Evolutionary conservation across 2,113 vertebrate species (phyloP).

Genomic region (Sturnus vulgaris): DNA sequence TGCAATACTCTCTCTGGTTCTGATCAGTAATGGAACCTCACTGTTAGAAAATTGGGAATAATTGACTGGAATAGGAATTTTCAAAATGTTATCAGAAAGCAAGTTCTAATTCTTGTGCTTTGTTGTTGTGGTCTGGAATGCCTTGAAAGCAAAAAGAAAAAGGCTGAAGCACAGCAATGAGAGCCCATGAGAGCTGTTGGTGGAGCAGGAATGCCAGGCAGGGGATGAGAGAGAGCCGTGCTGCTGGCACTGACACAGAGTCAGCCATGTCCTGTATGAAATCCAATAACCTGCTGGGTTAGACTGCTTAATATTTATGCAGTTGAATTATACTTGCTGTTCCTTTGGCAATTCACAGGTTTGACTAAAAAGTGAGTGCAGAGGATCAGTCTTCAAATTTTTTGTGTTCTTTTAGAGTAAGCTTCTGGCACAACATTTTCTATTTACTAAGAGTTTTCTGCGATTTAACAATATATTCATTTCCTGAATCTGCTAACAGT

Average conservation of each 20-base stretch:
- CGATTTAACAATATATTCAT: not conserved
- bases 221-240: not conserved
- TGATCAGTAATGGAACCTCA: constrained; percentile 7
- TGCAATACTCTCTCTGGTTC: not conserved
- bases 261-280: not conserved
- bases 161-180: not conserved
- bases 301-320: not conserved
- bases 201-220: not conserved
- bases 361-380: not conserved
- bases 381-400: not conserved
- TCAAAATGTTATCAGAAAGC: not conserved
- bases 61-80: not conserved
- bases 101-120: not conserved
- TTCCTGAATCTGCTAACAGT: not conserved
- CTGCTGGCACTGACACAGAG: not conserved
- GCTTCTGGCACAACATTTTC: not conserved
- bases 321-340: not conserved
- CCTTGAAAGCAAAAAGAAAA: not conserved
- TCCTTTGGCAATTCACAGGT: not conserved
- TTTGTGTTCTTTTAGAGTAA: not conserved
- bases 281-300: constrained; percentile 1
- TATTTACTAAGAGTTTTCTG: not conserved
- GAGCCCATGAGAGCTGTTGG: not conserved
- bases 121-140: not conserved
- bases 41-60: not conserved